A percentile compares a stretch with the other conserved stretches of the same genome.
Evolutionary conservation across 53 echinoderm and acorn worm species (phyloP).

Genomic region (Hippasteria phrygiana): DNA sequence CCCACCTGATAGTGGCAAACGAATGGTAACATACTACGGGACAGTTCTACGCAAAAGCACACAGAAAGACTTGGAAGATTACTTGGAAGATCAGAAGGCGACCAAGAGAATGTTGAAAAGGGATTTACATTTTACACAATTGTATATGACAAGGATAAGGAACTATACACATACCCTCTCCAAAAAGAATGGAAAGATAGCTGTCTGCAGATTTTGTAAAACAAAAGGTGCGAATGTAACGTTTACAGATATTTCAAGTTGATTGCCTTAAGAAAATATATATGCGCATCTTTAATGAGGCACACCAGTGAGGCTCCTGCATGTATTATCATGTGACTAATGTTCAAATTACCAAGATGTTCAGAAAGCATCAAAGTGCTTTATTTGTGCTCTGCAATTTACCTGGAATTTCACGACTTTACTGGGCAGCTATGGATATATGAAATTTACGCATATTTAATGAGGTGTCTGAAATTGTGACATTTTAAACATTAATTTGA

Average conservation of each 20-base stretch:
- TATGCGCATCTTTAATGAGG: no score
- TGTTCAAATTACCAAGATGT: no score
- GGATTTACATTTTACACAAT: background rate
- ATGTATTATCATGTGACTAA: no score
- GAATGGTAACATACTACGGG: constrained; percentile 27
- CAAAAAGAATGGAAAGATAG: constrained; percentile 59
- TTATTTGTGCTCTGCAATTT: no score
- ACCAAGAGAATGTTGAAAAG: constrained; percentile 41
- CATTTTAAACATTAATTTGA: no score
- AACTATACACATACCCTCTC: constrained; percentile 48
- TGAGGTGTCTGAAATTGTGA: no score
- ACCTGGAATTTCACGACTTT: no score
- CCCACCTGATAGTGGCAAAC: constrained; percentile 15
- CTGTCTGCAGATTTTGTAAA: constrained; percentile 31
- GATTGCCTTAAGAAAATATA: background rate
- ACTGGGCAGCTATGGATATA: no score
- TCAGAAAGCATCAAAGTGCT: no score
- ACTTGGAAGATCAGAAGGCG: constrained; percentile 50
- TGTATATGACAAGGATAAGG: constrained; percentile 3
- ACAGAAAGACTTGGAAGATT: constrained; percentile 37
- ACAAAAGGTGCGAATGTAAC: background rate
- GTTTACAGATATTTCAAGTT: background rate
- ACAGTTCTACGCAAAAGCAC: constrained; percentile 44
- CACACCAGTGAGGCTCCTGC: no score
- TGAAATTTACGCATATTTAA: no score